Conservation (phyloP, 1,140 invertebrate species). For the Plutomurus gul region DNA sequence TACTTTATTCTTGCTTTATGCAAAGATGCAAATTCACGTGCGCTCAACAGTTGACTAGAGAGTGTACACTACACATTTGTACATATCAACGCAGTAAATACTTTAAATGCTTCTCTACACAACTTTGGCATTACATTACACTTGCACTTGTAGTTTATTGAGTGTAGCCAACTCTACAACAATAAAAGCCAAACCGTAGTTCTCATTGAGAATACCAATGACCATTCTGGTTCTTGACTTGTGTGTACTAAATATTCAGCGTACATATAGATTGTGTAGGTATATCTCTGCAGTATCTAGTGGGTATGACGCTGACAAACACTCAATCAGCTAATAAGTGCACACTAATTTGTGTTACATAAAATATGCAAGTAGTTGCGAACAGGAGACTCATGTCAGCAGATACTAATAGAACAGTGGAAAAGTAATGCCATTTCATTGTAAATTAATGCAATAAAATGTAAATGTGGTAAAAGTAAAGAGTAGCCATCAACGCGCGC, state of each 20-base stretch:
- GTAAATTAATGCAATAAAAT: conserved; percentile 7
- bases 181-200: background rate
- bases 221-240: conserved; percentile 2
- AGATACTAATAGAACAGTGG: background rate
- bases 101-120: background rate
- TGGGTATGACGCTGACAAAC: background rate
- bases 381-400: background rate
- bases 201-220: conserved; percentile 10
- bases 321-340: background rate
- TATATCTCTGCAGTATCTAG: too few relatives aligned
- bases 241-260: conserved; percentile 17
- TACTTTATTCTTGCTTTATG: conserved; percentile 1
- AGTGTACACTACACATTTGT: background rate
- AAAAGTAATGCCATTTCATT: background rate
- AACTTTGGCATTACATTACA: background rate
- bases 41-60: background rate
- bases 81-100: background rate
- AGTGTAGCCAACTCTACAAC: background rate
- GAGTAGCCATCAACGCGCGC: too few relatives aligned
- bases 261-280: background rate
- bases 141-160: background rate
- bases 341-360: background rate
- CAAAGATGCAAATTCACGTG: background rate
- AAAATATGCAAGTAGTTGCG: background rate
- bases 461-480: background rate